phyloP scores from a whole-genome alignment of 2,113 vertebrate species.

The Cinclus cinclus region DNA sequence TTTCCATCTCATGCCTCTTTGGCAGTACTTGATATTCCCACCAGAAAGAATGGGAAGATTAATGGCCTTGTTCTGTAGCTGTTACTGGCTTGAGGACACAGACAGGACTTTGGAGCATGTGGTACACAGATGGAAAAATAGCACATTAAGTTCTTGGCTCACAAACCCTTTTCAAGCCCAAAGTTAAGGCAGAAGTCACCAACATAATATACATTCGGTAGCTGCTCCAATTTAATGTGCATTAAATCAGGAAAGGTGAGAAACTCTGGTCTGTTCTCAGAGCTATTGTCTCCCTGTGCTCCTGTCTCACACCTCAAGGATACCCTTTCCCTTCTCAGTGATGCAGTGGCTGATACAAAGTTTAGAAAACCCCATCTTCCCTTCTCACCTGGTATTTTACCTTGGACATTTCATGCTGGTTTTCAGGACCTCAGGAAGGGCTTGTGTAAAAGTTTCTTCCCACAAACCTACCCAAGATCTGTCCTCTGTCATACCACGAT shows the following conservation, averaged over 20 bases:
- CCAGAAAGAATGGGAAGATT: not conserved
- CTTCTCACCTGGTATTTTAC: not conserved
- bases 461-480: not conserved
- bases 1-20: not conserved
- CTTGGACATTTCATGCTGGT: not conserved
- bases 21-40: not conserved
- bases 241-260: not conserved
- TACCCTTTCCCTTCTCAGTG: accelerated
- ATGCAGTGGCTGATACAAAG: accelerated
- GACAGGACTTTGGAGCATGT: not conserved
- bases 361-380: accelerated
- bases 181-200: not conserved
- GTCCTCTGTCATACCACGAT: accelerated
- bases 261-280: not conserved
- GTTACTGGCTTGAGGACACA: not conserved
- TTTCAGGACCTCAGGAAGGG: not conserved
- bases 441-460: not conserved
- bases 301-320: not conserved
- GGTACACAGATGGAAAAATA: not conserved
- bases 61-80: not conserved
- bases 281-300: not conserved
- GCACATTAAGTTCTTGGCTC: not conserved
- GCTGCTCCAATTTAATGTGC: not conserved
- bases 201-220: not conserved
- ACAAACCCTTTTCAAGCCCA: not conserved